Evolutionary conservation across 1,140 invertebrate genomes (phyloP), one percentile per base, ranked within the genome.

Genomic region (Pseudomyrmex cubaensis): DNA sequence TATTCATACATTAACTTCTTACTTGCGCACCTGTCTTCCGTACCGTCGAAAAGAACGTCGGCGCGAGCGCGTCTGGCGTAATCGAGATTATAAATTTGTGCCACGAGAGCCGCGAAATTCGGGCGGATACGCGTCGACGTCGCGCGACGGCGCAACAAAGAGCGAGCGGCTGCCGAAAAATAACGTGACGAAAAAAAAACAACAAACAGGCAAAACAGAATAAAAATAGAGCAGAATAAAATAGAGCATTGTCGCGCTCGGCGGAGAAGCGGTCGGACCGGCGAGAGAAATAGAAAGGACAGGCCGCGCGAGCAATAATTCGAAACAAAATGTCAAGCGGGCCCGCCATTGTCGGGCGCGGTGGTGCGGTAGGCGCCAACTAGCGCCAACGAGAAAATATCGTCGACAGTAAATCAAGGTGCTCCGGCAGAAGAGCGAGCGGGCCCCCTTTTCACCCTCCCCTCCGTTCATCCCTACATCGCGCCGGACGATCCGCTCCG

Each of bases 361-460:
- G 90, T 92, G 90, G 91, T 88, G 87, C 88, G 90, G 91, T 91
- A 92, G 91, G 91, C 91, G 89, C 90, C 91, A 92, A 91, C 91
- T 88, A 91, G 85, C 88, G 87, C 87, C 92, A 89, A 92, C 92
- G 91, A 93, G 87, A 85, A 88, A 93, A 93, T 93, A 93, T 93
- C 92, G 89, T 86, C 90, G 87, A 88, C 92, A 90, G 92, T 93
- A 93, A 93, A 93, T 93, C 92, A 93, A 92, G 92, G 90, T 92
- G 90, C 85, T 86, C 83, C 76, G 50, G 85, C 88, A 91, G 90
- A 91, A 90, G 90, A 91, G 87, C 57, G 84, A 56, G 66, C 69
- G 72, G 82, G 74, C 70, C 85, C 85, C 70, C 85, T 83, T 85
- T 86, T 82, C 73, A 67, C 69, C 83, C 62, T 59, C 25, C 35